Conservation (phyloP, 2,113 vertebrate species). For the Sceloporus tristichus region DNA sequence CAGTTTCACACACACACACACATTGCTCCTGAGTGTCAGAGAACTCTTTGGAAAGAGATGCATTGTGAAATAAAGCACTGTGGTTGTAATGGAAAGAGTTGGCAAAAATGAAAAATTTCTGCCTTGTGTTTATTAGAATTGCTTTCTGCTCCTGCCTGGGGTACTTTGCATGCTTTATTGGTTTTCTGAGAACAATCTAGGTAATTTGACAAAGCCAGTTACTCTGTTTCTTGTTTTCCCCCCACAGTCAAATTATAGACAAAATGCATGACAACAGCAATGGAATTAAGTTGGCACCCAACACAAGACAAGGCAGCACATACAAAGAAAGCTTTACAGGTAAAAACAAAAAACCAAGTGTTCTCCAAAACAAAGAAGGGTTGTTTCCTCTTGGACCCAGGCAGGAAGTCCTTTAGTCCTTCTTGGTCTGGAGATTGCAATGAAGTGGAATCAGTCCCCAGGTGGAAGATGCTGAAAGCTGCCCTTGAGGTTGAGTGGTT, state of each 20-base stretch:
- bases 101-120: neutral
- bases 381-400: neutral
- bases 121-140: neutral
- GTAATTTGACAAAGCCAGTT: neutral
- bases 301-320: conserved; percentile 88
- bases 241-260: conserved; percentile 87
- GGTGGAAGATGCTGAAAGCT: neutral
- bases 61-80: neutral
- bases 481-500: neutral
- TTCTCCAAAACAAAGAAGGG: neutral
- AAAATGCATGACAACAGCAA: conserved; percentile 87
- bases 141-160: neutral
- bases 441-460: neutral
- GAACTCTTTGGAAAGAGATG: neutral
- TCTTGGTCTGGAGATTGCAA: neutral
- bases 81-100: neutral
- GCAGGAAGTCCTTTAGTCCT: neutral
- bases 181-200: conserved; percentile 6
- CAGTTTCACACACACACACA: neutral
- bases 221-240: conserved; percentile 7
- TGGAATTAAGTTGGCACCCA: conserved; percentile 87
- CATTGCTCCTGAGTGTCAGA: neutral
- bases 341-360: conserved; percentile 51
- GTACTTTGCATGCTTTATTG: neutral
- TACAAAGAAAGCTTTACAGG: conserved; percentile 94